Conservation (phyloP, 2,888 invertebrate genomes). For the Pomacea canaliculata region DNA sequence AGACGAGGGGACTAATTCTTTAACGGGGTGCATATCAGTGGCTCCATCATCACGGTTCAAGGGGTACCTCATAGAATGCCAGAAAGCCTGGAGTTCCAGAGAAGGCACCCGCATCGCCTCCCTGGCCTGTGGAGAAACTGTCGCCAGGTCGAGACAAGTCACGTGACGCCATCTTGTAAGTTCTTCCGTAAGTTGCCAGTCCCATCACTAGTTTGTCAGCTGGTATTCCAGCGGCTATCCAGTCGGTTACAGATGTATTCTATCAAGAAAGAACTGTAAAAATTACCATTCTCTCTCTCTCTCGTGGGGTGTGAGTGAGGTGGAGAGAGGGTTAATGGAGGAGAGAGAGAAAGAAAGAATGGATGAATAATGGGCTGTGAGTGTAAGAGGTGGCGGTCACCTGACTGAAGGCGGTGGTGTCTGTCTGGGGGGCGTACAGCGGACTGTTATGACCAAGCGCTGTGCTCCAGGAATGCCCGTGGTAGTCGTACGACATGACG, state of each 20-base stretch:
- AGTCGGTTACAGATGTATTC: neutral
- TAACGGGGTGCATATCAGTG: no score
- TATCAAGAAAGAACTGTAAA: neutral
- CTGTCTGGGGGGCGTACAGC: slow-evolving; percentile 26
- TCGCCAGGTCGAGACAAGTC: neutral
- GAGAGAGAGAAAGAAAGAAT: no score
- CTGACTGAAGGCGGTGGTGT: neutral
- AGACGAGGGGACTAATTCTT: no score
- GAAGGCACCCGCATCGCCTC: neutral
- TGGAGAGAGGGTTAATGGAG: no score
- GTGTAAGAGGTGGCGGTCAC: no score
- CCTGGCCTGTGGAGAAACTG: neutral
- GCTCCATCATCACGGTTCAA: no score
- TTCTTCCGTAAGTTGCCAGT: slow-evolving; percentile 3
- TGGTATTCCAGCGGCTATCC: neutral
- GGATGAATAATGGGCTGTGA: no score
- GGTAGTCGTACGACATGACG: slow-evolving; percentile 31
- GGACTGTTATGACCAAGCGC: slow-evolving; percentile 30
- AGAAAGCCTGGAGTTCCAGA: neutral
- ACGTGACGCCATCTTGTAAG: neutral
- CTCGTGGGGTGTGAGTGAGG: no score
- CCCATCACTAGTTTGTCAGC: slow-evolving; percentile 6
- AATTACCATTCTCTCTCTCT: no score
- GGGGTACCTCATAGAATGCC: slow-evolving; percentile 6
- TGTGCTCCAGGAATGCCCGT: slow-evolving; percentile 26